Conservation (phyloP, 2,797 vertebrate genomes). For the Rhynchotus rufescens region DNA sequence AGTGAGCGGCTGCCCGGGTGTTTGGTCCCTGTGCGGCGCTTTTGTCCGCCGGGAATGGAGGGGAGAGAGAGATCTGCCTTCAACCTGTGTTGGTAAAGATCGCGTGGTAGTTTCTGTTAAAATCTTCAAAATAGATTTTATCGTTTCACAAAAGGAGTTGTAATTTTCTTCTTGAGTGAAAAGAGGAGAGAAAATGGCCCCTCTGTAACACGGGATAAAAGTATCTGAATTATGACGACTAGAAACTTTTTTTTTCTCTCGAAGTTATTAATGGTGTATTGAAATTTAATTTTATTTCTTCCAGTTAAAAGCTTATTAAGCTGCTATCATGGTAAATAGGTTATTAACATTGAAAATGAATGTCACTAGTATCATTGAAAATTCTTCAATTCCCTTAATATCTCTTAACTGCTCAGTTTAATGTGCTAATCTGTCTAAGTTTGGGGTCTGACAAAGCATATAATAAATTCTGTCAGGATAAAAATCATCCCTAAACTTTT, state of each 20-base stretch:
- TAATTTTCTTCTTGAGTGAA: neutral
- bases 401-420: conserved; percentile 34
- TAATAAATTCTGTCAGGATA: neutral
- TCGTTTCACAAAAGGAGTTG: neutral
- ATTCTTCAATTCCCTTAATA: conserved; percentile 56
- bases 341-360: conserved; percentile 65
- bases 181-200: neutral
- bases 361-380: conserved; percentile 37
- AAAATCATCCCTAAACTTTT: neutral
- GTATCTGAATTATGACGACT: conserved; percentile 29
- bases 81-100: neutral
- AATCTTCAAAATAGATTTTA: neutral
- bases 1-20: neutral
- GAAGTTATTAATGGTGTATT: conserved; percentile 53
- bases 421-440: neutral
- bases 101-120: neutral
- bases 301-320: conserved; percentile 61
- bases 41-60: neutral
- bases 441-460: neutral
- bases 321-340: conserved; percentile 56
- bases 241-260: conserved; percentile 33
- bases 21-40: neutral
- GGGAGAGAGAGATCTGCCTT: neutral
- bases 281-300: conserved; percentile 46
- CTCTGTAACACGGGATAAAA: conserved; percentile 30